Evolutionary conservation across 2,888 invertebrate genomes (phyloP).

Genomic region (Andrena hattorfiana): DNA sequence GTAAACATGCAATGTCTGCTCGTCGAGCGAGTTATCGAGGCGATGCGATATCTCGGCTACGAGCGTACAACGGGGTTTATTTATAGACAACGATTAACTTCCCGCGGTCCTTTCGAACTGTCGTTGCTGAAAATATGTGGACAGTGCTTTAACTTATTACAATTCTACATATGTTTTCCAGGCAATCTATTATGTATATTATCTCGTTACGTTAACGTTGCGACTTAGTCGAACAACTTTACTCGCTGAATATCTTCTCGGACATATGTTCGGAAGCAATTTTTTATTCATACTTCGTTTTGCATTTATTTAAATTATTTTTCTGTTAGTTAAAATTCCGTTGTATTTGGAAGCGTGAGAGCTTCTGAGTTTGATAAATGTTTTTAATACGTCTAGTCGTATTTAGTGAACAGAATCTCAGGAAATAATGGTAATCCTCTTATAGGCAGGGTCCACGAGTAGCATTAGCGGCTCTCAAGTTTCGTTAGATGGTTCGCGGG

Average conservation of each 20-base stretch:
- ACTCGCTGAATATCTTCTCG: not conserved
- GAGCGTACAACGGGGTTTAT: constrained; percentile 10
- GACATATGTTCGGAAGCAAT: not conserved
- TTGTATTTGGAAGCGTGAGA: too few species aligned
- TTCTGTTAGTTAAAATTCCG: too few species aligned
- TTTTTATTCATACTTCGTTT: too few species aligned
- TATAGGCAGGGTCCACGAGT: constrained; percentile 83
- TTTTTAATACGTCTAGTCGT: not conserved
- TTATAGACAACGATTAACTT: constrained; percentile 16
- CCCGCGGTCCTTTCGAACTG: not conserved
- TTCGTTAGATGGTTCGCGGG: constrained; percentile 81
- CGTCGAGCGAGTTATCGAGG: not conserved
- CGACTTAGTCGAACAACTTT: not conserved
- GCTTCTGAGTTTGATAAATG: not conserved
- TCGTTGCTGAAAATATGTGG: not conserved
- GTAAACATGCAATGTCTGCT: constrained; percentile 68
- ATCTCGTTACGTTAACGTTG: constrained; percentile 19
- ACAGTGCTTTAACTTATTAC: constrained; percentile 9
- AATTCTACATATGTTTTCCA: constrained; percentile 31
- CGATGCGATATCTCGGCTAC: constrained; percentile 5
- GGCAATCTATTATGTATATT: constrained; percentile 24
- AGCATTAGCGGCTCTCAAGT: constrained; percentile 83
- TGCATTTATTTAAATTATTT: too few species aligned
- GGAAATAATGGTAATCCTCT: constrained; percentile 28
- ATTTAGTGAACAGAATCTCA: not conserved